phyloP scores from a whole-genome alignment of 2,113 vertebrate species.

The Grantiella picta region DNA sequence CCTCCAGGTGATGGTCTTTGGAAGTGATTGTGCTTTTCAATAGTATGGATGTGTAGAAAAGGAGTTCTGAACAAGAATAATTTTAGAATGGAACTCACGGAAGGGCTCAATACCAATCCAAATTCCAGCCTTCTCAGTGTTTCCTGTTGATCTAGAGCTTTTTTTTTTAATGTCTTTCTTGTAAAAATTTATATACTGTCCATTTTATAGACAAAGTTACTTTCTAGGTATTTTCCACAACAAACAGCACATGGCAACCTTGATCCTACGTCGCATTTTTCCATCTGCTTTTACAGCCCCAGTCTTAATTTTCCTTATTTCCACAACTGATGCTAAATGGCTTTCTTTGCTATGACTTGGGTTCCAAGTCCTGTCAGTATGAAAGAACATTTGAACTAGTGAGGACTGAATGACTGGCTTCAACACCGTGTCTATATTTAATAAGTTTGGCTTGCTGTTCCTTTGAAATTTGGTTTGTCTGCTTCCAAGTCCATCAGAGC shows the following conservation, averaged over 20 bases:
- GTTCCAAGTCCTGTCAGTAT: background rate
- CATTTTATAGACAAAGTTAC: background rate
- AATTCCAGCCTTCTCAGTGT: background rate
- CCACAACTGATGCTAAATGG: background rate
- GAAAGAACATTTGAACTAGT: background rate
- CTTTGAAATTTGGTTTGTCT: background rate
- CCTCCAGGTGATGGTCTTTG: background rate
- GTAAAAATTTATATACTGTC: background rate
- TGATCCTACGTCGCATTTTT: background rate
- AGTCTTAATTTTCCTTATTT: constrained; percentile 3
- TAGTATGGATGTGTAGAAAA: background rate
- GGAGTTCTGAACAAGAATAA: background rate
- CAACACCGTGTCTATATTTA: background rate
- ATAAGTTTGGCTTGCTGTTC: constrained; percentile 3
- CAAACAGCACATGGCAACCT: background rate
- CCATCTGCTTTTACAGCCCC: background rate
- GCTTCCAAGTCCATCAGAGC: background rate
- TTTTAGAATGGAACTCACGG: background rate
- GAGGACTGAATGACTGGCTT: constrained; percentile 5
- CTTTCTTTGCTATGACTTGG: background rate
- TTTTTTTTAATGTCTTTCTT: background rate
- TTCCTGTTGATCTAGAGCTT: background rate
- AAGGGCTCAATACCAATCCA: background rate
- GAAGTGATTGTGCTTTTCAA: background rate
- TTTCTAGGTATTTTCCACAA: background rate